phyloP scores from a whole-genome alignment of 2,888 invertebrate genomes.

The Adineta ricciae region DNA sequence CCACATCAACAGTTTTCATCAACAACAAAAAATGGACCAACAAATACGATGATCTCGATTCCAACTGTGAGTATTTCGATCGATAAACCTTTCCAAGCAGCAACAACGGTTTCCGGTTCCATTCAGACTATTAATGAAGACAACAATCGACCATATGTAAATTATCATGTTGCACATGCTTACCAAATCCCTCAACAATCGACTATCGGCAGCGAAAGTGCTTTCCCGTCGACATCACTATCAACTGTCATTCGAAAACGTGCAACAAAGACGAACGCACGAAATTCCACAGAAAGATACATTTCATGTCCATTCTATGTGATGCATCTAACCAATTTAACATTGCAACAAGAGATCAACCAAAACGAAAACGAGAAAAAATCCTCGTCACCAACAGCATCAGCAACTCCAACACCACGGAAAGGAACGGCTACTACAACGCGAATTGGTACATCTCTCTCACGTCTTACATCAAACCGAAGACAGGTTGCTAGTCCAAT shows the following conservation, averaged over 20 bases:
- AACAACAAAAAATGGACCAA: background rate
- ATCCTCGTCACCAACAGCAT: background rate
- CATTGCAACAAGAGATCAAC: background rate
- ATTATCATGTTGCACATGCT: background rate
- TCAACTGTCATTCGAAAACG: background rate
- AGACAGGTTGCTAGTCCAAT: background rate
- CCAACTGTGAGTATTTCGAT: background rate
- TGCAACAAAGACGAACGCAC: background rate
- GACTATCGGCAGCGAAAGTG: background rate
- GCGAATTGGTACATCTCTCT: background rate
- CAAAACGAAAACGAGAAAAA: background rate
- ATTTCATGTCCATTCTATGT: conserved; percentile 1
- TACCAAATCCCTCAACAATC: conserved; percentile 20
- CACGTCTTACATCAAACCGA: background rate
- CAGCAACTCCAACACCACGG: background rate
- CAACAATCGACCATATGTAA: background rate
- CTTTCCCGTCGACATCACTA: background rate
- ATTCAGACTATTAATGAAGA: background rate
- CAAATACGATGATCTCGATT: background rate
- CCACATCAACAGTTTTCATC: background rate
- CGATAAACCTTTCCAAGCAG: background rate
- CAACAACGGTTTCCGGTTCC: background rate
- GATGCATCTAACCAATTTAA: background rate
- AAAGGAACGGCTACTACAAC: background rate
- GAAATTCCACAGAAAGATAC: background rate